These are phyloP conservation scores for Mormyrus iriodes DNA, from an alignment of 2,113 vertebrate genomes.

Conservation along the genomic window DNA sequence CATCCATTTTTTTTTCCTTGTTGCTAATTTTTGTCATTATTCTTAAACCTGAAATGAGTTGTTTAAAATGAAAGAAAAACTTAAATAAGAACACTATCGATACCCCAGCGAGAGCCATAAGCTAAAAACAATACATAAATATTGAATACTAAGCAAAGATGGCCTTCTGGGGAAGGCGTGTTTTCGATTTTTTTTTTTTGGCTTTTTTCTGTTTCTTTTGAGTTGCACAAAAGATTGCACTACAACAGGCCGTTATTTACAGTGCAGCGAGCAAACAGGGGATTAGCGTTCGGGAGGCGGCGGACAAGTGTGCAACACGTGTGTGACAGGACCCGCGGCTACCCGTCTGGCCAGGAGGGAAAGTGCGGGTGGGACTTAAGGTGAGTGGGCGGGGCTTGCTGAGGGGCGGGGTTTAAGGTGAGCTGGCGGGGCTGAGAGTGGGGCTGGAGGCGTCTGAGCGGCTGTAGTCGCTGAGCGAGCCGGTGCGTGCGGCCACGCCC, in stretches of 20 bases:
- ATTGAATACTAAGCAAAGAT: constrained; percentile 64
- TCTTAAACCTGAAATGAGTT: constrained; percentile 45
- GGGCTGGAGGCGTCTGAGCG: constrained; percentile 92
- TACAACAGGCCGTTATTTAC: constrained; percentile 71
- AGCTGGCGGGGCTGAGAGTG: constrained; percentile 85
- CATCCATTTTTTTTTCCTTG: constrained; percentile 28
- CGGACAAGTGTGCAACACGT: constrained; percentile 60
- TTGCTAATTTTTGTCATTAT: constrained; percentile 28
- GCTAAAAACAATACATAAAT: constrained; percentile 60
- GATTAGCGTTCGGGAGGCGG: constrained; percentile 44
- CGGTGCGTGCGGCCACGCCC: constrained; percentile 59
- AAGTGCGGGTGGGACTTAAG: constrained; percentile 62
- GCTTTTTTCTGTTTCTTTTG: constrained; percentile 48
- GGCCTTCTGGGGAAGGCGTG: constrained; percentile 62
- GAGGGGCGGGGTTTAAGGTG: constrained; percentile 71
- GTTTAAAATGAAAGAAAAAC: constrained; percentile 45
- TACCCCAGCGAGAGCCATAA: constrained; percentile 54
- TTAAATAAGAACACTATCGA: constrained; percentile 42
- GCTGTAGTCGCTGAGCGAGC: constrained; percentile 94
- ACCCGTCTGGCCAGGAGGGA: not conserved
- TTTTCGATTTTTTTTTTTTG: constrained; percentile 39
- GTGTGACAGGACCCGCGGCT: constrained; percentile 43
- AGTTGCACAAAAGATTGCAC: constrained; percentile 65
- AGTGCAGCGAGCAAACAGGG: constrained; percentile 62
- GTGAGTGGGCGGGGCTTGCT: constrained; percentile 82